Conservation (phyloP, 2,113 vertebrate genomes). For the Lophura nycthemera region DNA sequence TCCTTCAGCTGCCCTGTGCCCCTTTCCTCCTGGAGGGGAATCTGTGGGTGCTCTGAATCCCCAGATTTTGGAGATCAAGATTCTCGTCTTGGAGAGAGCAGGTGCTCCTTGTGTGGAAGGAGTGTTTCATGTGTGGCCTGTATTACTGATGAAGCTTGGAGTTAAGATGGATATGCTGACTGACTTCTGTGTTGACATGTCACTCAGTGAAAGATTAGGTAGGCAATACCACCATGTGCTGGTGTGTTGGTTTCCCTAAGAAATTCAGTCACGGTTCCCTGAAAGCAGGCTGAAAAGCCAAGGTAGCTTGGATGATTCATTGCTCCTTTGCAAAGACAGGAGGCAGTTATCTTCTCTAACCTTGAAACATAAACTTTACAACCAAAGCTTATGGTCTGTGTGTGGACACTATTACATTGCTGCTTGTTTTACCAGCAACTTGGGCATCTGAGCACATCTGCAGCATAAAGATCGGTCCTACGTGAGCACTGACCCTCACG, state of each 20-base stretch:
- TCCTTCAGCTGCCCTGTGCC: background rate
- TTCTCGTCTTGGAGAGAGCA: background rate
- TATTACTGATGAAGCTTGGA: background rate
- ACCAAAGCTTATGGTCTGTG: fast-evolving
- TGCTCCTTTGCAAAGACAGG: background rate
- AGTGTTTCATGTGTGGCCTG: fast-evolving
- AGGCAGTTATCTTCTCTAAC: background rate
- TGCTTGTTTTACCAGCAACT: background rate
- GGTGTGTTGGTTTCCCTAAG: background rate
- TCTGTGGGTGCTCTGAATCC: background rate
- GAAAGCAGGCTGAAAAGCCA: background rate
- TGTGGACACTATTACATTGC: background rate
- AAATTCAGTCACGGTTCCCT: background rate
- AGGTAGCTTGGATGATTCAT: background rate
- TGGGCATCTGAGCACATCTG: fast-evolving
- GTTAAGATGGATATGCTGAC: background rate
- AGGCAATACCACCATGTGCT: fast-evolving
- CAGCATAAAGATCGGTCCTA: background rate
- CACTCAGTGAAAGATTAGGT: fast-evolving
- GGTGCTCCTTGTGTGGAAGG: background rate
- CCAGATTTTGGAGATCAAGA: background rate
- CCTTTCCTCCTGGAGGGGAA: background rate
- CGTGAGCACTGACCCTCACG: fast-evolving
- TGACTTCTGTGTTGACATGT: background rate
- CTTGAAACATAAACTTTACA: background rate